Conservation (phyloP, 2,888 invertebrate species). For the Azorinus chamasolen region DNA sequence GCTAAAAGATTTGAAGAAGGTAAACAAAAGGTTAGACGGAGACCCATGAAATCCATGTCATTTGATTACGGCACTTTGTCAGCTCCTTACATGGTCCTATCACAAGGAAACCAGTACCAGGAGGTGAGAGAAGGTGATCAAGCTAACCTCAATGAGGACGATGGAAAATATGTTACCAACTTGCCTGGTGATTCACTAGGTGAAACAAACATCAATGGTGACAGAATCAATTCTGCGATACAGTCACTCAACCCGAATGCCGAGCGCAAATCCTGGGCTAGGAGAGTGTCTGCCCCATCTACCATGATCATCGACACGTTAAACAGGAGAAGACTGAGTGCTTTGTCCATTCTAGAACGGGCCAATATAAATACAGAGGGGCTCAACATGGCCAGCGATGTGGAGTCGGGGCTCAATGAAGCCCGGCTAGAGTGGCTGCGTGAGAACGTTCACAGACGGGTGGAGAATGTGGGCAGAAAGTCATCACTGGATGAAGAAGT, state of each 20-base stretch:
- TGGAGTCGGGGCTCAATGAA: slow-evolving; percentile 54
- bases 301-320: slow-evolving; percentile 47
- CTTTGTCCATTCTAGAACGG: slow-evolving; percentile 56
- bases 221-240: slow-evolving; percentile 18
- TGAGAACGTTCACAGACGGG: slow-evolving; percentile 38
- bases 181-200: not conserved
- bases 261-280: slow-evolving; percentile 17
- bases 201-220: not conserved
- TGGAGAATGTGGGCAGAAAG: too few species aligned
- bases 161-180: not conserved
- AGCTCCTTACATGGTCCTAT: not conserved
- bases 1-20: not conserved
- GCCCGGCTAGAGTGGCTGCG: slow-evolving; percentile 60
- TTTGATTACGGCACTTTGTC: slow-evolving; percentile 33
- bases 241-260: slow-evolving; percentile 17
- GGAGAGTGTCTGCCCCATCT: slow-evolving; percentile 53
- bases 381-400: slow-evolving; percentile 37
- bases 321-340: slow-evolving; percentile 47
- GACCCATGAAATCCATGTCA: slow-evolving; percentile 56
- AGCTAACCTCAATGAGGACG: not conserved
- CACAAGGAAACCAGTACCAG: not conserved
- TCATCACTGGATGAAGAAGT: too few species aligned
- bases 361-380: slow-evolving; percentile 58
- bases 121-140: slow-evolving; percentile 6
- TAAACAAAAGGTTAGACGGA: slow-evolving; percentile 10